Percentiles rank a stretch among this genome's conserved stretches.
These are phyloP conservation scores for Aramus guarauna DNA, from an alignment of 2,113 vertebrate species.

Conservation along the genomic window DNA sequence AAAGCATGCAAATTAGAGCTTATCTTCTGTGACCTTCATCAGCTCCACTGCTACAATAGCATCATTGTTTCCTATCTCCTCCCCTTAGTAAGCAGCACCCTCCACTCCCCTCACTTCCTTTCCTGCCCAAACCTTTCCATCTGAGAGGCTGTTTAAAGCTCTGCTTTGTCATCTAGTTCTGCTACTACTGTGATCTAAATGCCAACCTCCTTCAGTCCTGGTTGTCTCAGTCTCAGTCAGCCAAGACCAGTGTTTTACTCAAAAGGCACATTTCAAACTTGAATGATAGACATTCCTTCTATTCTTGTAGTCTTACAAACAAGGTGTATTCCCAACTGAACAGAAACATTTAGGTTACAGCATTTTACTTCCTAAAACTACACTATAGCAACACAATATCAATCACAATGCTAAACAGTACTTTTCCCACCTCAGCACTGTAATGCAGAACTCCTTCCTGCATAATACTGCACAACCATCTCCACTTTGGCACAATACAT, in stretches of 20 bases:
- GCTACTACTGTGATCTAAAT: neutral
- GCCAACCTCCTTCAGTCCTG: neutral
- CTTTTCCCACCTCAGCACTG: neutral
- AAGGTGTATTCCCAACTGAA: neutral
- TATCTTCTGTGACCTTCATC: constrained; percentile 9
- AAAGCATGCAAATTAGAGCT: constrained; percentile 12
- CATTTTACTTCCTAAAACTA: neutral
- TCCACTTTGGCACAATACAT: neutral
- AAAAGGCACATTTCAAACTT: neutral
- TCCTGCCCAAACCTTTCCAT: neutral
- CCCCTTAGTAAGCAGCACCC: neutral
- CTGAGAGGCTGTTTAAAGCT: constrained; percentile 5
- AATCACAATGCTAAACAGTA: neutral
- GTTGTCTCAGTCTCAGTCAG: neutral
- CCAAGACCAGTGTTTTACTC: neutral
- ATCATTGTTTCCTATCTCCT: constrained; percentile 24
- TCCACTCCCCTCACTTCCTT: constrained; percentile 22
- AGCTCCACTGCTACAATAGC: neutral
- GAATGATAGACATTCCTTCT: neutral
- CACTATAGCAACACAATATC: neutral
- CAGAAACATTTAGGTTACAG: neutral
- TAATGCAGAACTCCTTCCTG: neutral
- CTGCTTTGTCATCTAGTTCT: constrained; percentile 27
- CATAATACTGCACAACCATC: neutral
- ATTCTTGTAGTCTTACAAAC: neutral